phyloP scores from a whole-genome alignment of 2,888 invertebrate species.

The Mimumesa dahlbomi region DNA sequence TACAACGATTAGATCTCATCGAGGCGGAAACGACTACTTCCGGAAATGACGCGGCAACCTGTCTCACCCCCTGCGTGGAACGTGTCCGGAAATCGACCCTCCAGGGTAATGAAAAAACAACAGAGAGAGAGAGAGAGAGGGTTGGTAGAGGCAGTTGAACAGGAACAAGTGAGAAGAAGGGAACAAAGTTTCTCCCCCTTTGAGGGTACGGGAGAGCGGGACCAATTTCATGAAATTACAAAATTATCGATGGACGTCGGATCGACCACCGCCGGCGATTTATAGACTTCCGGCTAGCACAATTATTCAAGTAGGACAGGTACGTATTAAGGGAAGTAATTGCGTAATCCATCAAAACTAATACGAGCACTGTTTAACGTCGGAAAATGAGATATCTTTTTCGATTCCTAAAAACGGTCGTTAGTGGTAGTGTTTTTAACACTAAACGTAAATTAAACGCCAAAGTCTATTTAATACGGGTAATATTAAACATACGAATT shows the following conservation, averaged over 20 bases:
- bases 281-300: constrained; percentile 38
- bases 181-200: constrained; percentile 41
- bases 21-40: constrained; percentile 57
- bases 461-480: no score
- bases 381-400: no score
- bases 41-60: constrained; percentile 76
- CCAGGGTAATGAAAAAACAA: constrained; percentile 41
- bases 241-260: constrained; percentile 61
- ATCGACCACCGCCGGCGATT: constrained; percentile 31
- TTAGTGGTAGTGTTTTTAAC: no score
- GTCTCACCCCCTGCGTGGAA: constrained; percentile 67
- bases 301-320: constrained; percentile 32
- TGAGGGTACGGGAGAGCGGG: constrained; percentile 47
- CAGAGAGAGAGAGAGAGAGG: constrained; percentile 11
- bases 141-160: constrained; percentile 28
- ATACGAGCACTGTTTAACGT: no score
- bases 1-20: constrained; percentile 30
- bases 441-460: no score
- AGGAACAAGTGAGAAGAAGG: constrained; percentile 9
- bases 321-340: constrained; percentile 17
- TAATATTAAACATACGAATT: no score
- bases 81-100: constrained; percentile 70
- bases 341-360: constrained; percentile 6
- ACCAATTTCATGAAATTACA: constrained; percentile 69
- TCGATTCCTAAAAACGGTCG: no score